Evolutionary conservation across 2,113 vertebrate genomes (phyloP), one percentile per base, ranked within the genome.

Genomic region (Mormoops blainvillei): DNA sequence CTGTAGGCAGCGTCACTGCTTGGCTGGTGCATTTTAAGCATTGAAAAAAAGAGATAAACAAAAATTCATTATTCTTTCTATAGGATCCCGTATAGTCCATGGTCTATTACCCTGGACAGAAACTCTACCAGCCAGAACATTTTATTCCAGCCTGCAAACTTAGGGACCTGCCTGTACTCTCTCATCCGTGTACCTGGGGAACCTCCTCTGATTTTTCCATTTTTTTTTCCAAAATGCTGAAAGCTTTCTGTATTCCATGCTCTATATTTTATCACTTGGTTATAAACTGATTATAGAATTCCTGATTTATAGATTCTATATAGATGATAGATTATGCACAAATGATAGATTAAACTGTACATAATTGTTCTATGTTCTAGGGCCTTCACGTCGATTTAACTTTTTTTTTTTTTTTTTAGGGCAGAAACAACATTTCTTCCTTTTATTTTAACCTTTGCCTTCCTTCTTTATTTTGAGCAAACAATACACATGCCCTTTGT

Each of bases 401-500:
- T 3, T 28, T 61, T 58, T 52, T 48, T 48, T n/a, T n/a, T n/a
- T n/a, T 14, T 80, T 16, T 15, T 77, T 36, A 19, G 31, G 54
- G 8, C 58, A 87, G 54, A 83, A 68, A 20, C 8, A 45, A 19
- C 14, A 5, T 70, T 12, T 31, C 26, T 41, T 31, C 33, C 15
- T 83, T 70, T 67, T 68, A 15, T 38, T 78, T 43, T 38, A 73
- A 85, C 16, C 3, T 10, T 61, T 63, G 10, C 43, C 28, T 61
- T 81, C 4, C 50, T 1, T 33, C 7, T 54, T 91, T 56, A 63
- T 91, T 86, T 95, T 41, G 45, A 93, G 18, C 50, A 65, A 91
- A 20, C 4, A 43, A 54, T 50, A 15, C 24, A 10, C 11, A 1
- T 4, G 1, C 10, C 16, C 36, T 76, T 33, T 56, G 15, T 22